Evolutionary conservation across 2,888 invertebrate genomes (phyloP), one percentile per base, ranked within the genome.

Genomic region (Halictus ligatus): DNA sequence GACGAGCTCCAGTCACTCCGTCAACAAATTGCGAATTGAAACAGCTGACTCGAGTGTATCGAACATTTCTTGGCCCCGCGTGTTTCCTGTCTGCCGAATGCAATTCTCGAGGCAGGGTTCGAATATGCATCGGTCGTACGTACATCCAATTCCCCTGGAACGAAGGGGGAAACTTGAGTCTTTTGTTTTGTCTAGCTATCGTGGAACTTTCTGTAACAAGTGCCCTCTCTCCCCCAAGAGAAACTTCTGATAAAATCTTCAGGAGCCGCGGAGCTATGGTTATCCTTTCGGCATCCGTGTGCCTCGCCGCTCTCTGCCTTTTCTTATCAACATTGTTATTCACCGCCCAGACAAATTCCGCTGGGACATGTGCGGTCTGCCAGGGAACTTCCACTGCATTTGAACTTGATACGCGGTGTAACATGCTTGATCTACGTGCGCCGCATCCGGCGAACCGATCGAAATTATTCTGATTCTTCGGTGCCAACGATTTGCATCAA

Each of bases 241-340:
- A 78, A 88, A 88, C 82, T 88, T 81, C 67, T 64, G 82, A 88
- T 84, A 84, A 83, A 89, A 89, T 88, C 80, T 88, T 84, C 82
- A 75, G 60, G 54, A 74, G 60, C 58, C 40, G 73, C 12, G n/a
- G 29, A 69, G 18, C 78, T 67, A 80, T n/a, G 75, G 83, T 80
- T 86, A 86, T 86, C 80, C 76, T 84, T 78, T 81, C 83, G 74
- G 25, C 81, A 25, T 75, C 60, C 64, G 21, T 72, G 75, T 81
- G 75, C 48, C 58, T 48, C 71, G 74, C 8, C 54, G n/a, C 73
- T 58, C 58, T 74, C 58, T 74, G 69, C 7, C 80, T 58, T 71
- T 73, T 75, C 67, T 80, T 82, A 81, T 81, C 81, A 75, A 75
- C 69, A 60, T 81, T 81, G 74, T 79, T 48, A 40, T 75, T 72